A percentile compares a stretch with the other conserved stretches of the same genome.
Conservation (phyloP, 2,888 invertebrate species). For the Ariolimax columbianus region DNA sequence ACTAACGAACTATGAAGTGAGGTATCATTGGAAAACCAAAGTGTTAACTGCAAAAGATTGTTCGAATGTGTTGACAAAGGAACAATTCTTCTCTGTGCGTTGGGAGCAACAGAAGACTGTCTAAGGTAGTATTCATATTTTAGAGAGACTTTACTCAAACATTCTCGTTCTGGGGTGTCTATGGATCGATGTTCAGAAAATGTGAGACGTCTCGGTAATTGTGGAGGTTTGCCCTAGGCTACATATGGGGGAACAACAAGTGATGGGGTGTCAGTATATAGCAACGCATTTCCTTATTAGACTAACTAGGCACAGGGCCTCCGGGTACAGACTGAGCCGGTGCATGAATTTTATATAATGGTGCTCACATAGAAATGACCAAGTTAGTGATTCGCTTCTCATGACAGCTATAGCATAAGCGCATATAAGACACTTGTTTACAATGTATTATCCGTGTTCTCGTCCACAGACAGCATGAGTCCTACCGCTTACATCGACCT, state of each 20-base stretch:
- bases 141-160: neutral
- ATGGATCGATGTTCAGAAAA: neutral
- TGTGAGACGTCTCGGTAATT: conserved; percentile 3
- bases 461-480: neutral
- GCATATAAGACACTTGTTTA: neutral
- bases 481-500: conserved; percentile 53
- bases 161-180: neutral
- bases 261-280: neutral
- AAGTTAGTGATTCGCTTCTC: neutral
- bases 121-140: neutral
- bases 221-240: neutral
- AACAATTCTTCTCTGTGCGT: neutral
- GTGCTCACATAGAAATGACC: neutral
- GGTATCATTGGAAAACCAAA: neutral
- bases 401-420: neutral
- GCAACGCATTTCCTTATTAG: neutral
- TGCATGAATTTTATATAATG: neutral
- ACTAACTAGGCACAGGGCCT: neutral
- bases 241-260: neutral
- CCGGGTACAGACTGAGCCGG: neutral
- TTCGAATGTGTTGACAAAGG: neutral
- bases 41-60: neutral
- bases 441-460: neutral
- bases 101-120: neutral
- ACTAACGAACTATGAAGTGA: neutral